Evolutionary conservation across 2,113 vertebrate species (phyloP).

Genomic region (Brachypodius melanocephalos): DNA sequence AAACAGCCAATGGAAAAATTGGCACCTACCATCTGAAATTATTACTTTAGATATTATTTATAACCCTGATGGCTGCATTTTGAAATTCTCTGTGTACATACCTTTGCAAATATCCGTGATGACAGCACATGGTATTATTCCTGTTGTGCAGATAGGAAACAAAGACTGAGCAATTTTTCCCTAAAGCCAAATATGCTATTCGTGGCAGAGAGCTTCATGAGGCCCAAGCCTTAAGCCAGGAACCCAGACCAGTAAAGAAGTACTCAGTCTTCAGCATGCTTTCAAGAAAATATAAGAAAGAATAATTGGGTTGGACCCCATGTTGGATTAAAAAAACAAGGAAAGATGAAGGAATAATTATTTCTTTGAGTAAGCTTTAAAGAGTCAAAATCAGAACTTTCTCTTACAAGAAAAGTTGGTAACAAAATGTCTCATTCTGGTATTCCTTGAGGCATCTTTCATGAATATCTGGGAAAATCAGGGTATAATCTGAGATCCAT

Average conservation of each 20-base stretch:
- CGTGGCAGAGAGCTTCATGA: not conserved
- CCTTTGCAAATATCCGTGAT: not conserved
- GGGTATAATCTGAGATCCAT: not conserved
- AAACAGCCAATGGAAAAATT: not conserved
- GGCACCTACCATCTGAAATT: not conserved
- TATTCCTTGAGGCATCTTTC: not conserved
- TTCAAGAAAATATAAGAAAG: not conserved
- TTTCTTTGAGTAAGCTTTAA: not conserved
- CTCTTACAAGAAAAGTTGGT: not conserved
- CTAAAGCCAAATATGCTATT: not conserved
- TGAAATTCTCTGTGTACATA: not conserved
- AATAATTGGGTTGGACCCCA: not conserved
- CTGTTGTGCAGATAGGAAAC: not conserved
- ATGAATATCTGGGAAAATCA: not conserved
- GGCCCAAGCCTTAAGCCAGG: not conserved
- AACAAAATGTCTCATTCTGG: not conserved
- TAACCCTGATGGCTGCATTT: not conserved
- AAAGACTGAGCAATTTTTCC: slow-evolving; percentile 15
- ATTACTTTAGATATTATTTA: not conserved
- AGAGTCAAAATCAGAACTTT: not conserved
- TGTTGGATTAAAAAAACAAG: not conserved
- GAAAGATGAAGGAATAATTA: not conserved
- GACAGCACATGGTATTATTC: not conserved
- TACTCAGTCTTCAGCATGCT: not conserved
- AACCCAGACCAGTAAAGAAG: not conserved